phyloP scores from a whole-genome alignment of 2,888 invertebrate species.

The Caenorhabditis afra region DNA sequence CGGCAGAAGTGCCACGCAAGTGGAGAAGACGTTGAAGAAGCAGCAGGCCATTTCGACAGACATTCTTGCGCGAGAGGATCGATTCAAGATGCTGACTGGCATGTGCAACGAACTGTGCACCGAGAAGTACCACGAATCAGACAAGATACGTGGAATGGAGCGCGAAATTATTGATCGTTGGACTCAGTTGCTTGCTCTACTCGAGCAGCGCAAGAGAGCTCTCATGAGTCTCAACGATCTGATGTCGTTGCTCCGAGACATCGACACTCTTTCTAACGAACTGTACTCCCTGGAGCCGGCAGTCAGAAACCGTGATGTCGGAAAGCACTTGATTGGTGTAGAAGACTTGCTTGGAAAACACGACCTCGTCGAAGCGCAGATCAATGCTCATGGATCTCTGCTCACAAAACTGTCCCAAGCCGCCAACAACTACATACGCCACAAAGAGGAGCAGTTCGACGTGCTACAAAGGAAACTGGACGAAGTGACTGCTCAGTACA shows the following conservation, averaged over 20 bases:
- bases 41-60: conserved; percentile 98
- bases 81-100: conserved; percentile 92
- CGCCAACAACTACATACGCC: conserved; percentile 73
- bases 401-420: conserved; percentile 72
- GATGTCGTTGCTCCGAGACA: conserved; percentile 91
- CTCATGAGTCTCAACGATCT: conserved; percentile 88
- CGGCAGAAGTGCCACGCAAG: conserved; percentile 91
- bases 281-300: conserved; percentile 87
- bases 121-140: conserved; percentile 93
- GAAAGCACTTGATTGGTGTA: conserved; percentile 93
- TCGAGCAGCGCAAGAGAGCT: conserved; percentile 86
- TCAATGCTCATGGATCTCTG: conserved; percentile 76
- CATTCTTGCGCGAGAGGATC: conserved; percentile 92
- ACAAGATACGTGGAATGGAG: conserved; percentile 85
- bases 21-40: conserved; percentile 97
- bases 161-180: conserved; percentile 84
- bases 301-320: conserved; percentile 85
- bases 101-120: conserved; percentile 93
- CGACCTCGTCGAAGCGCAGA: conserved; percentile 89
- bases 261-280: conserved; percentile 90
- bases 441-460: conserved; percentile 83
- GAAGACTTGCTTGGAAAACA: conserved; percentile 96
- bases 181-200: conserved; percentile 89
- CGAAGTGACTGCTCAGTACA: conserved; percentile 88
- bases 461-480: conserved; percentile 87